Base-by-base conservation (phyloP, 2,888 invertebrate genomes). In the Chrysodeixis includens region DNA sequence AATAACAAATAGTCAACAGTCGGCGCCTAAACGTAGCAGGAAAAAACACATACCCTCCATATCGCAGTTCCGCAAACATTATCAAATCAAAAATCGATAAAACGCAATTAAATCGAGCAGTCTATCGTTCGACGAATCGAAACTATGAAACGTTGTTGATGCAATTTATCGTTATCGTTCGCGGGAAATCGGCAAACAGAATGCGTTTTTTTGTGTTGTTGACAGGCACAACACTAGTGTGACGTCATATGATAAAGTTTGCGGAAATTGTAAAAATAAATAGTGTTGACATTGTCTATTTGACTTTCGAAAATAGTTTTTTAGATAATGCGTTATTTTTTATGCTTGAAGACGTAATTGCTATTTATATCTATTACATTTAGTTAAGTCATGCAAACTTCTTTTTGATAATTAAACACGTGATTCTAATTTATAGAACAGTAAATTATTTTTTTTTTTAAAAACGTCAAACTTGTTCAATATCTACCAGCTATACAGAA, bases 111-210 rank as follows among this genome's bases (percentile, higher is more conserved):
- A 67, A 81, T 69, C 69, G 56, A 76, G 62, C 67, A 61, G 66
- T 74, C 62, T 71, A 77, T 79, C 75, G 61, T 80, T 79, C 79
- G 65, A 1, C 46, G 80, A 80, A 80, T 69, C 67, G 66, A 64
- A 56, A 52, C 32, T 63, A 56, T 70, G 59, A 70, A 66, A 62
- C 69, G 65, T 69, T 74, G 74, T 76, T 81, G 79, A 53, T 67
- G 52, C 66, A 52, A 61, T 64, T 67, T 57, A 51, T 60, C 72
- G 74, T 74, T 72, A 78, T 71, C 65, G 51, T 77, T 74, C 79
- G 62, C 64, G 66, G 82, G 73, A 81, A 61, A 66, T 62, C 60
- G 62, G 56, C 69, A 63, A 72, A 72, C 70, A 63, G 40, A 67
- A 65, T 78, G 69, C 59, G 20, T 63, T 54, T 56, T 66, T 69